Conservation (phyloP, 2,113 vertebrate species). For the Romanogobio albipinnatus region DNA sequence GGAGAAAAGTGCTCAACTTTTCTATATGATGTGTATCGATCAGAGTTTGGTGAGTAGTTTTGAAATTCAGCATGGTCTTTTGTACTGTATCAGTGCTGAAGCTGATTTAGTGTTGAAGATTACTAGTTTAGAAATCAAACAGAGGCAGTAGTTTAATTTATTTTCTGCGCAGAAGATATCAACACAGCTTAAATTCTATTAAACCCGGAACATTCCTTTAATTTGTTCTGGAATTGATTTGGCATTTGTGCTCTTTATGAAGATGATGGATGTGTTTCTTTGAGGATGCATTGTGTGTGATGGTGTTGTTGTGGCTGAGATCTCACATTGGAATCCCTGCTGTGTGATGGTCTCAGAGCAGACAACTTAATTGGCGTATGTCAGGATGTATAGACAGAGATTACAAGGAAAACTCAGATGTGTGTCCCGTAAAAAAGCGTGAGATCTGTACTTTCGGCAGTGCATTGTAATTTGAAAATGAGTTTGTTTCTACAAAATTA, state of each 20-base stretch:
- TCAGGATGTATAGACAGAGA: constrained; percentile 52
- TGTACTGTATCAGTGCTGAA: neutral
- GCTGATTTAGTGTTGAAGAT: neutral
- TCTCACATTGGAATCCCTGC: constrained; percentile 51
- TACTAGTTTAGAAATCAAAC: neutral
- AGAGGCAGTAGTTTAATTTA: neutral
- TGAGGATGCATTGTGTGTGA: neutral
- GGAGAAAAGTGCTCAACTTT: constrained; percentile 5
- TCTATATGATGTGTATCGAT: constrained; percentile 45
- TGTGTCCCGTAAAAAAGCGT: neutral
- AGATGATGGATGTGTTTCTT: constrained; percentile 30
- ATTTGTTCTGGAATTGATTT: constrained; percentile 16
- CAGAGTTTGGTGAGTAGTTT: constrained; percentile 47
- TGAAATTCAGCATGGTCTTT: neutral
- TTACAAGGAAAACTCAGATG: constrained; percentile 41
- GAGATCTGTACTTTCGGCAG: neutral
- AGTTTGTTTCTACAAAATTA: neutral
- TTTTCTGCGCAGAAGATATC: neutral
- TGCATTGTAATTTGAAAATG: neutral
- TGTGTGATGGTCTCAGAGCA: constrained; percentile 42
- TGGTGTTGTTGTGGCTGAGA: constrained; percentile 28
- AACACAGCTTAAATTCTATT: neutral
- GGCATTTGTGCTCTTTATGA: neutral
- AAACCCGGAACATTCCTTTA: neutral
- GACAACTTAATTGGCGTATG: constrained; percentile 56